Conservation (phyloP, 2,113 vertebrate species). For the Phylloscopus trochiloides region DNA sequence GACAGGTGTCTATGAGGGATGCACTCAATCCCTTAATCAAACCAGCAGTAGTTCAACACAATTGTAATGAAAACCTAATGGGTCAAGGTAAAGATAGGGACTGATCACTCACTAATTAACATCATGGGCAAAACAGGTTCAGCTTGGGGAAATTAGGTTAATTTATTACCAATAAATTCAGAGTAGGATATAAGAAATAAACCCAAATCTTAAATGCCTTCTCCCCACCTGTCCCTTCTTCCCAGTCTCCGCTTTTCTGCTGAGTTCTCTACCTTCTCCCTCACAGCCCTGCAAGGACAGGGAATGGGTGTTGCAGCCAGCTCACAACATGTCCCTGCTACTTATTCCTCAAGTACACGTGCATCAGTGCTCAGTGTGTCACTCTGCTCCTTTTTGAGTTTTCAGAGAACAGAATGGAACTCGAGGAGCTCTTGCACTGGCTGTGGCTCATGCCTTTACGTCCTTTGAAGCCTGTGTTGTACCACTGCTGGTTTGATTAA, state of each 20-base stretch:
- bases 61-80: not conserved
- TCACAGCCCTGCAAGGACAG: not conserved
- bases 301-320: not conserved
- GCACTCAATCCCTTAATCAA: too few species aligned
- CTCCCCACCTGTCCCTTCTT: not conserved
- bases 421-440: not conserved
- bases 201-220: not conserved
- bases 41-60: not conserved
- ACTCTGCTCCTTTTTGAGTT: not conserved
- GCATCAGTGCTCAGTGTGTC: not conserved
- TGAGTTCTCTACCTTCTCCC: rapidly evolving
- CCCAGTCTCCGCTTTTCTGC: not conserved
- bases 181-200: not conserved
- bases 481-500: not conserved
- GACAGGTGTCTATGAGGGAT: too few species aligned
- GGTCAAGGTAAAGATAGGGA: not conserved
- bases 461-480: not conserved
- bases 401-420: not conserved
- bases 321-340: not conserved
- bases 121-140: not conserved
- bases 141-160: not conserved
- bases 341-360: not conserved
- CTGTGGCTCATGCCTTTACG: not conserved
- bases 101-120: not conserved
- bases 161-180: not conserved